Percentiles rank a stretch among this genome's conserved stretches.
These are phyloP conservation scores for Ditula angustiorana DNA, from an alignment of 2,888 invertebrate genomes.

Conservation along the genomic window DNA sequence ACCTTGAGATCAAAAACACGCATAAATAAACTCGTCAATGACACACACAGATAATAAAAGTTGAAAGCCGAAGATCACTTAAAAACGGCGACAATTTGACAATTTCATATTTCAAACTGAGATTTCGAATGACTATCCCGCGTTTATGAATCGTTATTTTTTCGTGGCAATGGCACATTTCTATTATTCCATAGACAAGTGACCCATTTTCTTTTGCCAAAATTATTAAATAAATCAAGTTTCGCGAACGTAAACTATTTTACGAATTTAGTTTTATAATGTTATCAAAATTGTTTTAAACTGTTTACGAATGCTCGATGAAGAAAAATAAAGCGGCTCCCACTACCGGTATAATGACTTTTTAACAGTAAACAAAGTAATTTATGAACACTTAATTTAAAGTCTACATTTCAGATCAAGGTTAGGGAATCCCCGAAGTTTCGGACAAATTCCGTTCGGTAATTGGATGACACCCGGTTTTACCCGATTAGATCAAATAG, in stretches of 20 bases:
- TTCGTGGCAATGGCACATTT: conserved; percentile 18
- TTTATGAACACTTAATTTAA: conserved; percentile 6
- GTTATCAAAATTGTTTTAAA: neutral
- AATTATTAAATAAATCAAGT: neutral
- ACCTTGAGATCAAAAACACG: conserved; percentile 32
- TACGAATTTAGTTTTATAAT: neutral
- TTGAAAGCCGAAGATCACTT: conserved; percentile 14
- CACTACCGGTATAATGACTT: neutral
- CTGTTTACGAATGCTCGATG: conserved; percentile 8
- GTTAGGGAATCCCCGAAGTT: conserved; percentile 21
- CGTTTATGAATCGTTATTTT: conserved; percentile 23
- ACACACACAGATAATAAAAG: conserved; percentile 16
- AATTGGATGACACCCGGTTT: too few relatives aligned
- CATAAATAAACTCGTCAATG: conserved; percentile 27
- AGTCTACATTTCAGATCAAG: conserved; percentile 8
- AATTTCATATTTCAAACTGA: conserved; percentile 20
- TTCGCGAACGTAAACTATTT: neutral
- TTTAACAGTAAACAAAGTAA: conserved; percentile 8
- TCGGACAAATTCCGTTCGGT: too few relatives aligned
- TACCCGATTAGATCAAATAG: too few relatives aligned
- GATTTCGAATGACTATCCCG: too few relatives aligned
- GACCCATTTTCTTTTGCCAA: conserved; percentile 12
- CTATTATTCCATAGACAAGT: neutral
- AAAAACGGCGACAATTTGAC: conserved; percentile 12
- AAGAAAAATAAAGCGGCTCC: conserved; percentile 4